phyloP scores from a whole-genome alignment of 1,140 invertebrate species.

The Physella acuta region DNA sequence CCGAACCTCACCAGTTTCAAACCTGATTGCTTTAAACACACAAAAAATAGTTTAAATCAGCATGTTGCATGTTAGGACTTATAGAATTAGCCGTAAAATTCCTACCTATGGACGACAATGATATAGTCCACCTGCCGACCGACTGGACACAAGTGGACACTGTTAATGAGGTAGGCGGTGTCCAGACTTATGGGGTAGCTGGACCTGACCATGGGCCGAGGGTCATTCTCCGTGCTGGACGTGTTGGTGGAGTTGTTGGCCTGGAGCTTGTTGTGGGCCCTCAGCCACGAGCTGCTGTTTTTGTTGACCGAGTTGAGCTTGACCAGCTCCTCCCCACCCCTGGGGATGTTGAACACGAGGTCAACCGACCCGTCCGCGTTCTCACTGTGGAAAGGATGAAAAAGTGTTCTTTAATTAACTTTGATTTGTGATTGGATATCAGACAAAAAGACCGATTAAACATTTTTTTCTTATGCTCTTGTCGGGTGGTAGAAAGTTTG shows the following conservation, averaged over 20 bases:
- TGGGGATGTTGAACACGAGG: conserved; percentile 12
- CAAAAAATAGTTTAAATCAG: too few relatives aligned
- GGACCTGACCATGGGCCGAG: not conserved
- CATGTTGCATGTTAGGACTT: too few relatives aligned
- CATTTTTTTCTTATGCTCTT: too few relatives aligned
- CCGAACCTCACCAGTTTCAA: too few relatives aligned
- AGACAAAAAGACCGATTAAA: too few relatives aligned
- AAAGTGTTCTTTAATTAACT: too few relatives aligned
- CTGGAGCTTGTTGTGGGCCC: not conserved
- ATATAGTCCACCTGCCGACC: conserved; percentile 3
- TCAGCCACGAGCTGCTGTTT: not conserved
- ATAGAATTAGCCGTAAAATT: too few relatives aligned
- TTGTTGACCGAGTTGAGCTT: not conserved
- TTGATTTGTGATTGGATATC: too few relatives aligned
- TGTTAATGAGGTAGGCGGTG: conserved; percentile 8
- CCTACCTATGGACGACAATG: conserved; percentile 18
- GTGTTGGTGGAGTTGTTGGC: not conserved
- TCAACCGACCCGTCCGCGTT: conserved; percentile 3
- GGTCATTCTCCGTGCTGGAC: too few relatives aligned
- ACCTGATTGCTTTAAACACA: too few relatives aligned
- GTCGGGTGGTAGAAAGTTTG: not conserved
- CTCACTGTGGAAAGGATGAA: conserved; percentile 12
- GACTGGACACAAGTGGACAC: not conserved
- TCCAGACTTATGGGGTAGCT: conserved; percentile 14
- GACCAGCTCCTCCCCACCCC: not conserved